A percentile compares a stretch with the other conserved stretches of the same genome.
Evolutionary conservation across 2,888 invertebrate genomes (phyloP).

Genomic region (Mesorhabditis spiculigera): DNA sequence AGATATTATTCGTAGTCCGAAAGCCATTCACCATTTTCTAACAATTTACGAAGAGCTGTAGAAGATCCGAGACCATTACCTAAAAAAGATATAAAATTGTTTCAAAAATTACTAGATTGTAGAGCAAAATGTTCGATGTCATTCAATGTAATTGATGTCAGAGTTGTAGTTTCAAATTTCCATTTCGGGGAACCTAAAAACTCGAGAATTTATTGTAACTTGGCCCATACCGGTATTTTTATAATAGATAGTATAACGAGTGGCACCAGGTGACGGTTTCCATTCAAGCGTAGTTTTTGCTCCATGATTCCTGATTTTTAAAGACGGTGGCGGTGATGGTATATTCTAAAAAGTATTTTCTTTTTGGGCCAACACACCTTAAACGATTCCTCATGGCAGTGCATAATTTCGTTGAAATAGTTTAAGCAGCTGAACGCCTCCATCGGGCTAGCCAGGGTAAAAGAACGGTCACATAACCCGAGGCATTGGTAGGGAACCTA

Average conservation of each 20-base stretch:
- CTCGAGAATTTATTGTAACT: background rate
- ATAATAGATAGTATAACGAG: background rate
- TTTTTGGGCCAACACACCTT: background rate
- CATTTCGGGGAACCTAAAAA: background rate
- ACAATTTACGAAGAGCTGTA: background rate
- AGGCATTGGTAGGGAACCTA: background rate
- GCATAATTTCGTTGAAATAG: background rate
- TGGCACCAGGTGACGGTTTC: background rate
- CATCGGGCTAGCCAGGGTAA: background rate
- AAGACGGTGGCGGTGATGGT: background rate
- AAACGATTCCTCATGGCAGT: background rate
- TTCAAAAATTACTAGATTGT: background rate
- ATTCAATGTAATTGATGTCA: background rate
- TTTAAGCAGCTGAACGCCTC: background rate
- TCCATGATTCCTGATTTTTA: background rate
- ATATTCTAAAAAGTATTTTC: background rate
- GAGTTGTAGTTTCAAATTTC: background rate
- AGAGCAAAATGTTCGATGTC: background rate
- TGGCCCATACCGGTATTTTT: background rate
- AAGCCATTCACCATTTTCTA: background rate
- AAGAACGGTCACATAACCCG: background rate
- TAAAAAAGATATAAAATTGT: background rate
- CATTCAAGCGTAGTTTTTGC: background rate
- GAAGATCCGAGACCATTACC: background rate
- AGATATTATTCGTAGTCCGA: background rate